phyloP scores from a whole-genome alignment of 2,113 vertebrate genomes.

The Aldabrachelys gigantea region DNA sequence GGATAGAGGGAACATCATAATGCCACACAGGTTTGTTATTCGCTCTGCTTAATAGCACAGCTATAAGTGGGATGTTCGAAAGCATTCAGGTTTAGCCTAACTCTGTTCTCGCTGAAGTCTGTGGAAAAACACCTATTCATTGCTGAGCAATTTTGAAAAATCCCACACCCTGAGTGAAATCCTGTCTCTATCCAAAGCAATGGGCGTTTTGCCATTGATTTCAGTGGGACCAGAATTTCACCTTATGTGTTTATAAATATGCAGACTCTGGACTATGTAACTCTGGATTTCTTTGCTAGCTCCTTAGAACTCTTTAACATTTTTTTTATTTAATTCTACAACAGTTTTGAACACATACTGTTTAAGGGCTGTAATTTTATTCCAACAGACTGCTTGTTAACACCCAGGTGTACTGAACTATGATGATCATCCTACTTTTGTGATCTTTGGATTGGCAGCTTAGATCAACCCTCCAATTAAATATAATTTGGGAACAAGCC shows the following conservation, averaged over 20 bases:
- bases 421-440: background rate
- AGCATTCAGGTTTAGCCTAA: background rate
- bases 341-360: conserved; percentile 29
- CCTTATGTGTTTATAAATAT: background rate
- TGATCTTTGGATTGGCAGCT: background rate
- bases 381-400: background rate
- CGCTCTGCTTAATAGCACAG: background rate
- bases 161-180: background rate
- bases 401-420: background rate
- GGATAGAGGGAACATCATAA: background rate
- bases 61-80: background rate
- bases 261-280: background rate
- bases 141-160: background rate
- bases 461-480: background rate
- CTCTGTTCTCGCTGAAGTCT: background rate
- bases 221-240: background rate
- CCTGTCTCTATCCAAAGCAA: background rate
- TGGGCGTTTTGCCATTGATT: background rate
- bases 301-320: background rate
- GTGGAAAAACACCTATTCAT: background rate
- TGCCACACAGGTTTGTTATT: background rate
- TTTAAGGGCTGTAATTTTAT: background rate
- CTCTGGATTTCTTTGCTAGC: conserved; percentile 1
- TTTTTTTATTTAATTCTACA: background rate
- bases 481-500: background rate